Percentiles rank a stretch among this genome's conserved stretches.
These are phyloP conservation scores for Tenthredo livida DNA, from an alignment of 2,888 invertebrate genomes.

Conservation along the genomic window DNA sequence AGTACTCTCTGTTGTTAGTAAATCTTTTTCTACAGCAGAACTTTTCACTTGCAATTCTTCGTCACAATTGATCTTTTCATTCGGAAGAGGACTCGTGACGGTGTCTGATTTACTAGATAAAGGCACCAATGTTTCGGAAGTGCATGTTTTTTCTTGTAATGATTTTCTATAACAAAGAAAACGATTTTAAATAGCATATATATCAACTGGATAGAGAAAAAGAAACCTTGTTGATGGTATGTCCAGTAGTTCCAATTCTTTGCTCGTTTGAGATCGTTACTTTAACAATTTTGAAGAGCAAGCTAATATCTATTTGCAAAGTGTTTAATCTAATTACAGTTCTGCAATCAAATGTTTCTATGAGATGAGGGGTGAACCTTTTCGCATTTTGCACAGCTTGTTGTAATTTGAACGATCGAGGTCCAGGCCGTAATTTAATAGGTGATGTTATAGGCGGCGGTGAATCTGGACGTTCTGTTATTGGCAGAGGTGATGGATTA, in stretches of 20 bases:
- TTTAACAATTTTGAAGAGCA: background rate
- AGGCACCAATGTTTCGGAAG: background rate
- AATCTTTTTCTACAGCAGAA: background rate
- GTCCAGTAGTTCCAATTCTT: background rate
- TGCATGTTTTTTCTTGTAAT: background rate
- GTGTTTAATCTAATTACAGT: background rate
- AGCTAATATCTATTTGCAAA: conserved; percentile 9
- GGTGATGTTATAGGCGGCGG: background rate
- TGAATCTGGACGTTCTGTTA: conserved; percentile 45
- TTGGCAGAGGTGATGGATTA: conserved; percentile 58
- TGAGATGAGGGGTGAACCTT: background rate
- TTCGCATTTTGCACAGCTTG: conserved; percentile 55
- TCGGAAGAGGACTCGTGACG: background rate
- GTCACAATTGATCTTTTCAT: background rate
- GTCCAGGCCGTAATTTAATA: conserved; percentile 67
- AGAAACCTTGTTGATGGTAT: background rate
- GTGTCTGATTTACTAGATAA: background rate
- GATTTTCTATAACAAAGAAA: conserved; percentile 6
- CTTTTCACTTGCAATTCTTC: background rate
- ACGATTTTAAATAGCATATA: background rate
- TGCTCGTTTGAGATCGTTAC: background rate
- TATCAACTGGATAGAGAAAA: background rate
- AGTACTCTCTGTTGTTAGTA: background rate
- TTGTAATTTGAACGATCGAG: conserved; percentile 68
- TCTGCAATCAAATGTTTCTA: background rate